Base-by-base conservation (phyloP, 2,888 invertebrate genomes). In the Mythimna pallens region DNA sequence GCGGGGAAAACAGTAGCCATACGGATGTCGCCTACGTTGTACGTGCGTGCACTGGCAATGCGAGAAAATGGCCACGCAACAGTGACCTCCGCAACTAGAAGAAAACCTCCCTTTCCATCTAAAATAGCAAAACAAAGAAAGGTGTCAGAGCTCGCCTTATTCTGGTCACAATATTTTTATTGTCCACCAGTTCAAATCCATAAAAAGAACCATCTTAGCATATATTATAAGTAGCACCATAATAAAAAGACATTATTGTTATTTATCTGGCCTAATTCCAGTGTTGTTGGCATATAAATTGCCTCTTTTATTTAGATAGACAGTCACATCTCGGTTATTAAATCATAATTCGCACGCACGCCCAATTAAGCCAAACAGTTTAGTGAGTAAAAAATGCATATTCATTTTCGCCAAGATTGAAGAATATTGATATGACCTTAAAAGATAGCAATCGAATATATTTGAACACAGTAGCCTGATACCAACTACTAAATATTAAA, bases 41-140 rank as follows among this genome's bases (percentile, higher is more conserved):
- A 95, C 95, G 95, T 95, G 95, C 87, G 83, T 86, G 86, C 89
- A 93, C 89, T 94, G 66, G 79, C 88, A 93, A 95, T 92, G 84
- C 84, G 78, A 81, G 70, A 79, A 80, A 84, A 80, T 73, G 70
- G 80, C 90, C 91, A 92, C 61, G 79, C 76, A 85, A 88, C 74
- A 78, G 73, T 84, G 92, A 91, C 80, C 90, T 80, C 76, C 83
- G 69, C 75, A 80, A 82, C 78, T 75, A 75, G 43, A 64, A 73
- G 71, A 69, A 82, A 78, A 70, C 50, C 61, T 55, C 61, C 50
- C 36, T 66, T 74, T 73, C 65, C 61, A 52, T 63, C 61, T 65
- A 73, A 78, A 71, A 80, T 25, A 50, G 10, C 36, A n/a, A 55
- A 25, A 47, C 62, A 70, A 68, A 70, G 54, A 62, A 73, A 80